Percentiles rank a stretch among this genome's conserved stretches.
Conservation (phyloP, 2,797 vertebrate species). For the Ispidina picta region DNA sequence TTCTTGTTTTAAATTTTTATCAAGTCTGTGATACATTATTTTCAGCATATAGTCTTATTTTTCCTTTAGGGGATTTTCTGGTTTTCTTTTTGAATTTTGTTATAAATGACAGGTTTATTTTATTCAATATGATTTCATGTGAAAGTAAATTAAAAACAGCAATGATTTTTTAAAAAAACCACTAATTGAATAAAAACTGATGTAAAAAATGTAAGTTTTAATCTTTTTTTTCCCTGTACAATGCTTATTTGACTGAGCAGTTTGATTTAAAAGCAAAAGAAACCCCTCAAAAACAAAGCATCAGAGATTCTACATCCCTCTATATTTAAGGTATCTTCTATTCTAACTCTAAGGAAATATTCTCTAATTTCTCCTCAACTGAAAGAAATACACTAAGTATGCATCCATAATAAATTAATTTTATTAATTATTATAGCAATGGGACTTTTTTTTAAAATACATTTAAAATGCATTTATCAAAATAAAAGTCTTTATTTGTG, state of each 20-base stretch:
- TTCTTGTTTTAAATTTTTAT: not conserved
- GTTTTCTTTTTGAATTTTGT: conserved; percentile 4
- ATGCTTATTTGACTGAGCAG: not conserved
- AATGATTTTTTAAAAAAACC: not conserved
- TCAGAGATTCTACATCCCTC: not conserved
- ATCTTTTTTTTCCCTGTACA: not conserved
- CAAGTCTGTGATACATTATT: not conserved
- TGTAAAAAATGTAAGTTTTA: not conserved
- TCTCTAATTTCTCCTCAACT: not conserved
- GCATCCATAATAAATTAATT: not conserved
- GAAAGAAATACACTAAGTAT: not conserved
- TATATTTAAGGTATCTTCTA: not conserved
- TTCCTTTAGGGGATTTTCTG: not conserved
- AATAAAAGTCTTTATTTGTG: not conserved
- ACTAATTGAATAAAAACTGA: not conserved
- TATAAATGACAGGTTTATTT: not conserved
- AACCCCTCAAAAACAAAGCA: not conserved
- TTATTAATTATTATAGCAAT: not conserved
- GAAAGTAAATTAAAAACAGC: not conserved
- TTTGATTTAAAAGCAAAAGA: not conserved
- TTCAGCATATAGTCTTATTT: conserved; percentile 3
- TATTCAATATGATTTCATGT: not conserved
- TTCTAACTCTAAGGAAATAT: not conserved
- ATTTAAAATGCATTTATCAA: not conserved
- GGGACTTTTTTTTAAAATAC: not conserved